Evolutionary conservation across 2,888 invertebrate species (phyloP).

Genomic region (Ctenicera cuprea): DNA sequence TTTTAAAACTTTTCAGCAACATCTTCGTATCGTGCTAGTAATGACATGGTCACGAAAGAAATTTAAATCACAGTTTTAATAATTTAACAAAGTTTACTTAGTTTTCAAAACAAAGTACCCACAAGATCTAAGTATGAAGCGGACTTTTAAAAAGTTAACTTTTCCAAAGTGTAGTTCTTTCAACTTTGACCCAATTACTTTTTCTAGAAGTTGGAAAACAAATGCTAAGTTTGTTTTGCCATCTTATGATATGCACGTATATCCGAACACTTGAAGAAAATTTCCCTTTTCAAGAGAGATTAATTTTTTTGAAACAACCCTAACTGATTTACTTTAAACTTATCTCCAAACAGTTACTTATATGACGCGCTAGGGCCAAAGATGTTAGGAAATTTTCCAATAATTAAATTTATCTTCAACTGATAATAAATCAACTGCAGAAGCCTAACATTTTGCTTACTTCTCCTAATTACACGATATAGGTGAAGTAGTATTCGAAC

Average conservation of each 20-base stretch:
- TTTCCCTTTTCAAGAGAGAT: no score
- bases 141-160: constrained; percentile 54
- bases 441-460: constrained; percentile 12
- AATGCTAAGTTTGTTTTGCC: constrained; percentile 39
- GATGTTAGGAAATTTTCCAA: no score
- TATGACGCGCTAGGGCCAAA: neutral
- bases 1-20: no score
- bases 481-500: constrained; percentile 37
- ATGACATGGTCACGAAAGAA: constrained; percentile 7
- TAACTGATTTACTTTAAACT: no score
- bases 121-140: constrained; percentile 51
- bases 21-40: constrained; percentile 1
- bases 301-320: no score
- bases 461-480: constrained; percentile 43
- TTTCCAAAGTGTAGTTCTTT: constrained; percentile 54
- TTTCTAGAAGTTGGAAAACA: constrained; percentile 54
- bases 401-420: constrained; percentile 3
- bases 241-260: constrained; percentile 23
- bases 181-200: constrained; percentile 59
- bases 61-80: constrained; percentile 39
- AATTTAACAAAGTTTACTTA: constrained; percentile 48
- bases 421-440: constrained; percentile 31
- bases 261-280: neutral
- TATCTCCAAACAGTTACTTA: no score
- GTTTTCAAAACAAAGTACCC: constrained; percentile 51